Evolutionary conservation across 2,797 vertebrate species (phyloP).

Genomic region (Chelon labrosus): DNA sequence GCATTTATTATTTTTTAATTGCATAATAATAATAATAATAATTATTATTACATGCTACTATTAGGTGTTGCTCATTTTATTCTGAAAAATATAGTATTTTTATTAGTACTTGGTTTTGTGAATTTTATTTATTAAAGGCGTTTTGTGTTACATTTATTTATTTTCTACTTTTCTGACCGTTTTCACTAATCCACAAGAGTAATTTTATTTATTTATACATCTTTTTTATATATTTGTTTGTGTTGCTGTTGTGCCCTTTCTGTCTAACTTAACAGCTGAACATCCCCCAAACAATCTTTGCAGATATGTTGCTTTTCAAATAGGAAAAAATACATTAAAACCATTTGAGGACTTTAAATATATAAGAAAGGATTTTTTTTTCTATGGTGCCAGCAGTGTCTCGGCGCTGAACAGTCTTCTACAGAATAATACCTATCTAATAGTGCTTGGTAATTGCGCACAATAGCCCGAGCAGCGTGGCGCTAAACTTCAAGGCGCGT

Average conservation of each 20-base stretch:
- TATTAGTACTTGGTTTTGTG: too few relatives aligned
- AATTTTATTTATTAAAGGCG: too few relatives aligned
- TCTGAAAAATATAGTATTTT: too few relatives aligned
- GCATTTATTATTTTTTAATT: too few relatives aligned
- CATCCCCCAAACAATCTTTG: not conserved
- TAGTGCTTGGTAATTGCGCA: slow-evolving; percentile 59
- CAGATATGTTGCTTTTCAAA: not conserved
- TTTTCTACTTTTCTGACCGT: too few relatives aligned
- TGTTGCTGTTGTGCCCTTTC: not conserved
- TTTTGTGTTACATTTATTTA: too few relatives aligned
- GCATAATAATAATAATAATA: not conserved
- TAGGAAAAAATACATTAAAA: not conserved
- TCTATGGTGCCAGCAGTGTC: too few relatives aligned
- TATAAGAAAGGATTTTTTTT: not conserved
- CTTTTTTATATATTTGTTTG: not conserved
- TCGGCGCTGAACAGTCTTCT: slow-evolving; percentile 21
- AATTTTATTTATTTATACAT: not conserved
- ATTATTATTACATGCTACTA: not conserved
- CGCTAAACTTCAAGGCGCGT: slow-evolving; percentile 76
- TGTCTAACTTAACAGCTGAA: not conserved
- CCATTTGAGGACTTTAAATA: not conserved
- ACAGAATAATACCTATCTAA: slow-evolving; percentile 63
- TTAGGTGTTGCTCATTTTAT: too few relatives aligned
- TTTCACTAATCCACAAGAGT: too few relatives aligned
- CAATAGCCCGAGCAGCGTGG: slow-evolving; percentile 69